Percentiles rank a stretch among this genome's conserved stretches.
These are phyloP conservation scores for Dermatemys mawii DNA, from an alignment of 2,113 vertebrate species.

Conservation along the genomic window DNA sequence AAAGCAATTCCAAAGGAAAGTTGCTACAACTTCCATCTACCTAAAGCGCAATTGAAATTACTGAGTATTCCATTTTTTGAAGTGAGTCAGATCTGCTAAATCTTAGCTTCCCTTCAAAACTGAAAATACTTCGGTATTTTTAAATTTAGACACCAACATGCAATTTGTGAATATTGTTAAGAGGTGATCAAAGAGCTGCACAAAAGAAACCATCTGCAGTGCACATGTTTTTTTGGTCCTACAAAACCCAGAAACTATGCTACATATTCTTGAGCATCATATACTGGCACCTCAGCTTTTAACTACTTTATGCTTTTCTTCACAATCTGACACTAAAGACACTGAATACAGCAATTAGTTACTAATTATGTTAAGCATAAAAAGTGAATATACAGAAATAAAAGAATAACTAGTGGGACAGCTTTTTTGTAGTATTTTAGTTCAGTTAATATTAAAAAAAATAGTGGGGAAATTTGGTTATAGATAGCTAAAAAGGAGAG, in stretches of 20 bases:
- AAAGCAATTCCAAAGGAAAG: not conserved
- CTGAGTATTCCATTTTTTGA: not conserved
- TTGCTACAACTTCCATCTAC: not conserved
- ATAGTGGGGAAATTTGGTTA: constrained; percentile 13
- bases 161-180: not conserved
- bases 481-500: constrained; percentile 28
- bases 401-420: rapidly evolving
- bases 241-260: not conserved
- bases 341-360: not conserved
- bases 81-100: rapidly evolving
- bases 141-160: not conserved
- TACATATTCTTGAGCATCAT: not conserved
- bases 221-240: not conserved
- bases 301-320: not conserved
- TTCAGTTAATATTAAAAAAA: constrained; percentile 19
- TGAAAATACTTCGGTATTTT: not conserved
- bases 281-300: not conserved
- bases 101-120: not conserved
- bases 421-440: constrained; percentile 19
- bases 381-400: not conserved
- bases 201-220: not conserved
- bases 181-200: not conserved
- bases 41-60: not conserved
- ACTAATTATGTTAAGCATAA: not conserved
- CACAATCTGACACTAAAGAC: not conserved